Evolutionary conservation across 2,113 vertebrate genomes (phyloP).

Genomic region (Nicator chloris): DNA sequence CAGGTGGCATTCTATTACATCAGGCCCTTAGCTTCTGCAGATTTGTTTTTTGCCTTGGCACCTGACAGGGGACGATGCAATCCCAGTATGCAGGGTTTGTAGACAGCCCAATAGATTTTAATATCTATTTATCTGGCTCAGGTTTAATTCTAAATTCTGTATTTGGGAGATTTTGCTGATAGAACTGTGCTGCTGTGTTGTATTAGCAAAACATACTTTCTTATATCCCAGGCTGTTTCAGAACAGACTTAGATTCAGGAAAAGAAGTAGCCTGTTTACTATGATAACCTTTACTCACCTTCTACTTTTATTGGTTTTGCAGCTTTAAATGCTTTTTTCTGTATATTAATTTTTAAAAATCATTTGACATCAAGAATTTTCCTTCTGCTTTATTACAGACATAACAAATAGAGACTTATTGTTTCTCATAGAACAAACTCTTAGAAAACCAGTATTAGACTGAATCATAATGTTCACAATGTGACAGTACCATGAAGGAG

Average conservation of each 20-base stretch:
- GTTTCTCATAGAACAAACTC: not conserved
- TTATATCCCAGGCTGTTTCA: not conserved
- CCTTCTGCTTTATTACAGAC: not conserved
- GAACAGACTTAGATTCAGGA: not conserved
- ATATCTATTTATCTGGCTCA: not conserved
- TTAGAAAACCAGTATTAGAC: not conserved
- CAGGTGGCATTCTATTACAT: not conserved
- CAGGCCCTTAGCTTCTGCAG: not conserved
- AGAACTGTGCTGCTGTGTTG: not conserved
- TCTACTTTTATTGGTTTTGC: not conserved
- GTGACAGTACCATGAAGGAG: not conserved
- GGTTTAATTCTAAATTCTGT: not conserved
- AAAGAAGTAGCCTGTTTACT: not conserved
- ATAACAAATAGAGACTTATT: not conserved
- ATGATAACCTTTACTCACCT: not conserved
- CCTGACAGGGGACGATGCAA: not conserved
- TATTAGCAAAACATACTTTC: not conserved
- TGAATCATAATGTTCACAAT: not conserved
- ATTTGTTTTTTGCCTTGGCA: not conserved
- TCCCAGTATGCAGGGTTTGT: not conserved
- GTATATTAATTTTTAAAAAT: not conserved
- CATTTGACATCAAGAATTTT: not conserved
- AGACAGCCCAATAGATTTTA: not conserved
- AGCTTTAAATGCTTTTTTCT: not conserved
- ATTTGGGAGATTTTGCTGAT: not conserved